Evolutionary conservation across 1,140 invertebrate species (phyloP), one percentile per base, ranked within the genome.

Genomic region (Zaprionus gabonicus): DNA sequence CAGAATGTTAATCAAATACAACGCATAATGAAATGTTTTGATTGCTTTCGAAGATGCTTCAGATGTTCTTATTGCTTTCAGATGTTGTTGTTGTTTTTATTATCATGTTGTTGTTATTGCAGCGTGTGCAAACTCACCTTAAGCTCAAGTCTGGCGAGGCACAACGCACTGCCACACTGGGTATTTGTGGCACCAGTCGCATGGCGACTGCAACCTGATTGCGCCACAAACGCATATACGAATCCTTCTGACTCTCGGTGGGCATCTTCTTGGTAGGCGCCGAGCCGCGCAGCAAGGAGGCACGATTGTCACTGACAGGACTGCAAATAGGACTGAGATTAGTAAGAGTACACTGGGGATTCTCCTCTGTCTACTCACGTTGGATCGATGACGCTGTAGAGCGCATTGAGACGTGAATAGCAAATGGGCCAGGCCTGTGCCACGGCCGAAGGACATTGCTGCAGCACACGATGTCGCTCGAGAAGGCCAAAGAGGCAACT

Each of bases 201-300:
- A 98, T 99, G 3, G 98, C 98, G 94, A 99, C 97, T 12, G 98
- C 97, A 59, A 98, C 95, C 93, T 99, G 99, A 94, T 99, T 99
- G 88, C 98, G 97, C 98, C 98, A 99, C 1, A 99, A 70, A 57
- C 87, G 91, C 94, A 99, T 96, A 92, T 99, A 98, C 49, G 97
- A 95, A 92, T 99, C 98, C 81, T 97, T 92, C 97, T 98, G 44
- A 96, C 95, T 31, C 66, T 93, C 92, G 71, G 92, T 92, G 78
- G 92, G 91, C 97, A 97, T 92, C 98, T 99, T 81, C 93, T 96
- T 95, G 64, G 97, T 94, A 77, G 95, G 93, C 67, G 97, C 94
- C 91, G 96, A 95, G 92, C 96, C 95, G 91, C 97, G 92, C 34
- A 99, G 93, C 9, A 99, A 94, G 0, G 98, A 99, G 2, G 98